A percentile compares a stretch with the other conserved stretches of the same genome.
phyloP scores from a whole-genome alignment of 2,797 vertebrate species.

The Helicolenus hilgendorfi region DNA sequence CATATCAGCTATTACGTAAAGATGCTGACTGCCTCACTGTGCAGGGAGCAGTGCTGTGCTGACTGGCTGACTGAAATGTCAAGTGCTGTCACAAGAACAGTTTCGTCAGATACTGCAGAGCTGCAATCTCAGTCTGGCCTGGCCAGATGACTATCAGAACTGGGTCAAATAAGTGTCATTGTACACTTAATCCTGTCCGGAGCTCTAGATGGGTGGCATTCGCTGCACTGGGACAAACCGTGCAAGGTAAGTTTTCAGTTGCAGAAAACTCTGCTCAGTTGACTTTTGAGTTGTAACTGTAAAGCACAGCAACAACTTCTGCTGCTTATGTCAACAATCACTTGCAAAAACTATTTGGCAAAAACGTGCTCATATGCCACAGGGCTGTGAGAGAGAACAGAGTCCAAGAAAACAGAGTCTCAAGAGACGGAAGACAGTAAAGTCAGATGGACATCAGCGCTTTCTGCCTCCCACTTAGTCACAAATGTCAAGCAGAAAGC shows the following conservation, averaged over 20 bases:
- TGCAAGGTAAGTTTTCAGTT: neutral
- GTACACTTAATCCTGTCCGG: neutral
- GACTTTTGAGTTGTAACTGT: neutral
- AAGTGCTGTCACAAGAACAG: slow-evolving; percentile 48
- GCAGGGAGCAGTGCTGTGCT: slow-evolving; percentile 25
- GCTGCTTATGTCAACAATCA: neutral
- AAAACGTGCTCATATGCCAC: neutral
- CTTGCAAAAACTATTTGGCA: neutral
- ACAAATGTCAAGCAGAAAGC: neutral
- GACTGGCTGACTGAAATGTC: slow-evolving; percentile 70
- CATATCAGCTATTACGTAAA: slow-evolving; percentile 70
- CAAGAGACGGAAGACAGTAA: neutral
- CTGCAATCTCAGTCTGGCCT: neutral
- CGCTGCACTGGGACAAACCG: neutral
- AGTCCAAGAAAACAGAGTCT: neutral
- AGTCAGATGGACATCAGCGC: neutral
- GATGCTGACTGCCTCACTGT: slow-evolving; percentile 41
- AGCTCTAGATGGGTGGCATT: neutral
- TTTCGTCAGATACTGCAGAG: slow-evolving; percentile 58
- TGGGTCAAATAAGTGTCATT: slow-evolving; percentile 11
- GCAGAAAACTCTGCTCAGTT: neutral
- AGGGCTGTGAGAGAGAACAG: neutral
- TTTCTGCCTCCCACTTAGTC: neutral
- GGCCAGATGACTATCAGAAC: slow-evolving; percentile 11
- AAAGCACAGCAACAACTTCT: neutral